Base-by-base conservation (phyloP, 2,888 invertebrate species). In the Brenthis hecate region DNA sequence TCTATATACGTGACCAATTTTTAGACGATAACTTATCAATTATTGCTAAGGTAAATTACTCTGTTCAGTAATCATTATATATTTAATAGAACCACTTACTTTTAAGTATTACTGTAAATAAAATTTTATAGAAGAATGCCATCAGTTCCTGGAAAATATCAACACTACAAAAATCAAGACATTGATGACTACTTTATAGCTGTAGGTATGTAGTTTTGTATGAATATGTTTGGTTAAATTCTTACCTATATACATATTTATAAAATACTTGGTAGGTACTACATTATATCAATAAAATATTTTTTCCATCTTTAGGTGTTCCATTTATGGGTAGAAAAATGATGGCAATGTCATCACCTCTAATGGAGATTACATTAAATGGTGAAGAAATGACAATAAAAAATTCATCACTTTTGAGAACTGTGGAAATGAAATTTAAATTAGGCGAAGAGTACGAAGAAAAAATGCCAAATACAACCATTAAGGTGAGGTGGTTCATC, bases 271-370 rank as follows among this genome's bases (percentile, higher is more conserved):
- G 5, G 11, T 6, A 48, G 48, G 2, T 2, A 57, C 5, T 57
- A 36, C 36, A 4, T n/a, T 43, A 3, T 19, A 16, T 6, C 28
- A 55, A 3, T 48, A 36, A 19, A 47, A 64, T 1, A 13, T 11
- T 47, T 13, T 43, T 56, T 5, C 13, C 8, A 13, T 53, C 13
- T 61, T 51, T 13, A 95, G 95, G 95, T 74, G 94, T 95, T 0
- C 95, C 95, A 54, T 95, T 90, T 74, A 87, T 95, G 80, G 94
- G 94, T 0, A 89, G 95, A 71, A 95, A 95, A 88, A 94, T 95
- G 94, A 95, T 95, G 94, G 78, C 87, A 23, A 84, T 93, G 79
- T 92, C 94, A 54, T 94, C 93, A 69, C 95, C 95, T 6, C 79
- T 91, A 3, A 86, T 95, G 88, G 94, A 94, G 83, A 94, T 95